Conservation (phyloP, 2,797 vertebrate genomes). For the Fringilla coelebs region DNA sequence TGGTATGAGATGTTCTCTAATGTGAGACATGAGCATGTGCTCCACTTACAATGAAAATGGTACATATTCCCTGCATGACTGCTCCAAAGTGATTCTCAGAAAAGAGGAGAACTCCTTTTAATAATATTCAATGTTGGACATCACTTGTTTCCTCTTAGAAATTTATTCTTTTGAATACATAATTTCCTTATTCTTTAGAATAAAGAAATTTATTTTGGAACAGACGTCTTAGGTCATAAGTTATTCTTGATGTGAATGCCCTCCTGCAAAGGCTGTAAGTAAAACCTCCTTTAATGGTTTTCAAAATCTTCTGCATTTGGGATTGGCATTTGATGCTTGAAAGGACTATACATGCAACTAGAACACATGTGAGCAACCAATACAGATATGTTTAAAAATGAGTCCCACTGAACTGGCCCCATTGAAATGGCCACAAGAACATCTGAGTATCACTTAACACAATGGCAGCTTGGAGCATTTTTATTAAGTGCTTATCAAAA, state of each 20-base stretch:
- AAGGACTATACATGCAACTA: neutral
- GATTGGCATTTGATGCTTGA: neutral
- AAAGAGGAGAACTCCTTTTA: neutral
- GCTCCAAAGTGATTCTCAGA: neutral
- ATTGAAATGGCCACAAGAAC: neutral
- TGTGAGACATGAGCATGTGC: neutral
- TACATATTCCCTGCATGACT: neutral
- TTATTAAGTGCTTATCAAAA: slow-evolving; percentile 42
- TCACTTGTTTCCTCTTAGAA: neutral
- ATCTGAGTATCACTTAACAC: neutral
- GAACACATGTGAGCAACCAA: neutral
- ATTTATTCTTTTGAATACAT: neutral
- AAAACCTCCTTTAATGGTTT: neutral
- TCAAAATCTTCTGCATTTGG: neutral
- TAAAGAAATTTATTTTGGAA: neutral
- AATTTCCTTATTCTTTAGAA: neutral
- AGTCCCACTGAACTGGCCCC: neutral
- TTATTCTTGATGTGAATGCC: neutral
- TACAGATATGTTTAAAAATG: neutral
- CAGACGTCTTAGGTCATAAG: neutral
- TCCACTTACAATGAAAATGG: neutral
- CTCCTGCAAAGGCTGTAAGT: neutral
- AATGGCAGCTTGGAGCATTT: neutral
- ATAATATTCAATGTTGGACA: neutral
- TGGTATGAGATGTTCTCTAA: neutral